Evolutionary conservation across 2,113 vertebrate species (phyloP).

Genomic region (Clarias batrachus): DNA sequence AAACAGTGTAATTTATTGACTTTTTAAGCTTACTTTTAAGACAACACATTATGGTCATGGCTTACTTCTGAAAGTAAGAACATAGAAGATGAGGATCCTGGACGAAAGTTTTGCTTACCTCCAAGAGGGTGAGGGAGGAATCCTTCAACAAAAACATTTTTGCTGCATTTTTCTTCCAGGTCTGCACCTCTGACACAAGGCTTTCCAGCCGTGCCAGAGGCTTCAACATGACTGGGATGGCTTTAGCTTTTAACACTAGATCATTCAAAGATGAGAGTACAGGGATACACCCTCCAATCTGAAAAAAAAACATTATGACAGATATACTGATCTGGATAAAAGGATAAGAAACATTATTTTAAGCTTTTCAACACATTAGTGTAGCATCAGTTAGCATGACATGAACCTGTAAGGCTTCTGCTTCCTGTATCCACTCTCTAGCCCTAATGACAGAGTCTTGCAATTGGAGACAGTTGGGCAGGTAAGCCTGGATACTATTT

Average conservation of each 20-base stretch:
- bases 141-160: slow-evolving; percentile 88
- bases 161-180: slow-evolving; percentile 90
- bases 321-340: slow-evolving; percentile 10
- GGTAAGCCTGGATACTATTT: slow-evolving; percentile 88
- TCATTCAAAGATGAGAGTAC: slow-evolving; percentile 84
- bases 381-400: background rate
- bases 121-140: slow-evolving; percentile 84
- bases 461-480: slow-evolving; percentile 83
- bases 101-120: slow-evolving; percentile 71
- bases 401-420: slow-evolving; percentile 86
- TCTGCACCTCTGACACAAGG: slow-evolving; percentile 83
- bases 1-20: background rate
- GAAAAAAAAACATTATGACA: slow-evolving; percentile 18
- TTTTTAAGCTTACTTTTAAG: background rate
- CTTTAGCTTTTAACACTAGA: slow-evolving; percentile 81
- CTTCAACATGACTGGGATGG: slow-evolving; percentile 85
- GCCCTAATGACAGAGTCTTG: slow-evolving; percentile 84
- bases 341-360: background rate
- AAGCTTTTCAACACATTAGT: background rate
- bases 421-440: slow-evolving; percentile 89
- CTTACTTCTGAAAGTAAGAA: background rate
- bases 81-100: background rate
- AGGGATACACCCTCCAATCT: slow-evolving; percentile 88
- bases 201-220: slow-evolving; percentile 84
- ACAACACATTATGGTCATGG: too few species aligned